These are phyloP conservation scores for Oceanodroma leucorhoa DNA, from an alignment of 2,797 vertebrate genomes.

Conservation along the genomic window DNA sequence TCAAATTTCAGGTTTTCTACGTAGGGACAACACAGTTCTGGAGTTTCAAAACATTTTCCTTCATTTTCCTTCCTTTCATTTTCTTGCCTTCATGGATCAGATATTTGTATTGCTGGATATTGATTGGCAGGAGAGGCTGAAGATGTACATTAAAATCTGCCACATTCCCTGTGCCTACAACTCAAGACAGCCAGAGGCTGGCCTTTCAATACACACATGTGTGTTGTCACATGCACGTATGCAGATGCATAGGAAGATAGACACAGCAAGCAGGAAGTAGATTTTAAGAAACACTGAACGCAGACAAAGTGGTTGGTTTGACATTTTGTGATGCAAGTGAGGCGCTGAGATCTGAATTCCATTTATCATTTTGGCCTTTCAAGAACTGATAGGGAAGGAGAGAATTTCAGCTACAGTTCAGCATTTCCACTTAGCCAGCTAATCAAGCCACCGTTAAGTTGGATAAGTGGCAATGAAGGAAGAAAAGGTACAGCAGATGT, in stretches of 20 bases:
- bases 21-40: background rate
- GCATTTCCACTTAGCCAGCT: slow-evolving; percentile 31
- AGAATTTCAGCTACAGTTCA: slow-evolving; percentile 22
- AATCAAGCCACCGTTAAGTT: slow-evolving; percentile 13
- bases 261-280: background rate
- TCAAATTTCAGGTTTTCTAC: background rate
- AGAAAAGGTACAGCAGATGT: slow-evolving; percentile 18
- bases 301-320: background rate
- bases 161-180: background rate
- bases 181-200: background rate
- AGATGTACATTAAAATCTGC: background rate
- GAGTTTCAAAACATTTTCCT: background rate
- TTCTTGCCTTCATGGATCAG: background rate
- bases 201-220: background rate
- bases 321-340: slow-evolving; percentile 32
- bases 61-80: background rate
- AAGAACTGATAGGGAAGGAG: slow-evolving; percentile 18
- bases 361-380: slow-evolving; percentile 48
- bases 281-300: background rate
- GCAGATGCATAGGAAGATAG: background rate
- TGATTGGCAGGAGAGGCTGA: background rate
- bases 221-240: background rate
- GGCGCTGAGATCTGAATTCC: slow-evolving; percentile 15
- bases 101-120: background rate
- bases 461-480: slow-evolving; percentile 27